Percentiles rank a stretch among this genome's conserved stretches.
phyloP scores from a whole-genome alignment of 2,797 vertebrate species.

The Rhabdophis nuchalis region DNA sequence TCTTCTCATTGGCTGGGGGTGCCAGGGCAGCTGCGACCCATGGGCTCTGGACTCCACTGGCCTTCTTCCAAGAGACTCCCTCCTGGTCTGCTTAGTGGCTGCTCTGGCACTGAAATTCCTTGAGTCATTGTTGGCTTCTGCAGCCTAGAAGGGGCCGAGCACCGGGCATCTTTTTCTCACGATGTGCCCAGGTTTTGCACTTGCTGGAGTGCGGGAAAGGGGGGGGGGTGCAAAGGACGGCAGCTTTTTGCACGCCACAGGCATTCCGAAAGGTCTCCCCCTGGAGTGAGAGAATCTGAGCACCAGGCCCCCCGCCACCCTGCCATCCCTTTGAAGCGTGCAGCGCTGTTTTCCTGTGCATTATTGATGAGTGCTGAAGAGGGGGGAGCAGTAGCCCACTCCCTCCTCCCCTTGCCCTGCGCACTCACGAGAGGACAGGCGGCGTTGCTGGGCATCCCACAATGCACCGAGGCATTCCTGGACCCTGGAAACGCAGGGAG shows the following conservation, averaged over 20 bases:
- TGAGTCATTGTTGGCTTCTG: neutral
- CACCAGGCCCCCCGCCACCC: neutral
- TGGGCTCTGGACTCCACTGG: no score
- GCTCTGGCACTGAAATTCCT: neutral
- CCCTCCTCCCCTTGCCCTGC: neutral
- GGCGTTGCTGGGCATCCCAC: neutral
- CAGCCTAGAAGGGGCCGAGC: neutral
- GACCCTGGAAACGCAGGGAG: neutral
- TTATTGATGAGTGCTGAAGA: constrained; percentile 9
- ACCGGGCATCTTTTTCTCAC: neutral
- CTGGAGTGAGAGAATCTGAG: neutral
- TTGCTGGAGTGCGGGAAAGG: neutral
- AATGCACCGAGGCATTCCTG: constrained; percentile 24
- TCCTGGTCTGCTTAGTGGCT: neutral
- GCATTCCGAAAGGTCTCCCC: neutral
- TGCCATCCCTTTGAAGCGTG: neutral
- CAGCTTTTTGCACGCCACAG: no score
- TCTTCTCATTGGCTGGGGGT: neutral
- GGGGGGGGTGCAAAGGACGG: neutral
- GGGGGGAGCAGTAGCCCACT: neutral
- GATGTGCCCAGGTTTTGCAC: neutral
- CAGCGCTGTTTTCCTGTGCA: neutral
- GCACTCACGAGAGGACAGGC: neutral
- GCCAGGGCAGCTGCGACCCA: neutral
- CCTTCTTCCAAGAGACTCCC: neutral